These are phyloP conservation scores for Pogonomyrmex barbatus DNA, from an alignment of 1,140 invertebrate genomes.

Conservation along the genomic window DNA sequence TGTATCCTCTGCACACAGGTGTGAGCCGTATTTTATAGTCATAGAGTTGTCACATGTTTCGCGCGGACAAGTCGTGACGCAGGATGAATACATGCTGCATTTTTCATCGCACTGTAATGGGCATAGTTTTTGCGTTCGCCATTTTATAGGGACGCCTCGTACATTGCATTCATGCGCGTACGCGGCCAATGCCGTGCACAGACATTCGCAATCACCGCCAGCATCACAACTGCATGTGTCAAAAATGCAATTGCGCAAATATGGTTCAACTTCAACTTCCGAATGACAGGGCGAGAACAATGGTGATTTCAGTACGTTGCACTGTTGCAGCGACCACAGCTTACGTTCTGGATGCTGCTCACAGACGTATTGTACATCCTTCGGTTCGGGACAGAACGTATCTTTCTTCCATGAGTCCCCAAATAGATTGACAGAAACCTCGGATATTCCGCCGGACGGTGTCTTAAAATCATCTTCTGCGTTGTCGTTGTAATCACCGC, in stretches of 20 bases:
- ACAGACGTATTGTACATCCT: conserved; percentile 89
- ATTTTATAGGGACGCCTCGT: conserved; percentile 90
- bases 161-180: conserved; percentile 94
- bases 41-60: conserved; percentile 94
- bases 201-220: conserved; percentile 95
- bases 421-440: conserved; percentile 91
- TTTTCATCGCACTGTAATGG: conserved; percentile 95
- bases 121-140: conserved; percentile 93
- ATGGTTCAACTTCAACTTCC: conserved; percentile 91
- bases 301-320: conserved; percentile 90
- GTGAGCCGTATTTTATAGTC: conserved; percentile 86
- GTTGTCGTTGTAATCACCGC: conserved; percentile 96
- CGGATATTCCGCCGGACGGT: conserved; percentile 91
- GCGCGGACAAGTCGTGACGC: conserved; percentile 92
- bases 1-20: conserved; percentile 90
- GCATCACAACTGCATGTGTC: conserved; percentile 95
- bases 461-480: conserved; percentile 93
- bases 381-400: conserved; percentile 89
- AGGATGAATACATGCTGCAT: conserved; percentile 92
- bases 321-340: conserved; percentile 92
- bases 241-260: conserved; percentile 90
- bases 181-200: conserved; percentile 94
- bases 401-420: conserved; percentile 96
- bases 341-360: conserved; percentile 90
- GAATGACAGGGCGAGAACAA: conserved; percentile 92